Evolutionary conservation across 2,888 invertebrate species (phyloP), one percentile per base, ranked within the genome.

Genomic region (Amiota mariae): DNA sequence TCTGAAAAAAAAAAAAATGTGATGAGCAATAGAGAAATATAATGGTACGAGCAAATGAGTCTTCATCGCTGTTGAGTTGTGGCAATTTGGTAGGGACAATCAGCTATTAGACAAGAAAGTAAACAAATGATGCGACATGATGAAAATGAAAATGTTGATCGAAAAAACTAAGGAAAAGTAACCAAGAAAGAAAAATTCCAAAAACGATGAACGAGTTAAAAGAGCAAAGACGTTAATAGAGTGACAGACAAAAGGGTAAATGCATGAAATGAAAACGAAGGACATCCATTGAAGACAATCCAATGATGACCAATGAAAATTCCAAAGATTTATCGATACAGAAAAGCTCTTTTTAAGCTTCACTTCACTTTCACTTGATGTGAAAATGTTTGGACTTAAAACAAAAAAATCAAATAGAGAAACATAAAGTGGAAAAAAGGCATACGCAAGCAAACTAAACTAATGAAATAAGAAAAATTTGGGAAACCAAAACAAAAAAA

Each of bases 281-380:
- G 12, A 51, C 54, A 51, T 8, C 54, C 13, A 51, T 8, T 2
- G 15, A 51, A 51, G 49, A 51, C 49, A 49, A 18, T 49, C 51
- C 51, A 51, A 67, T 36, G 13, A 51, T 68, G 67, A 18, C 54
- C 24, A 47, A 46, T 36, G 36, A 36, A 68, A 68, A 51, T 71
- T 24, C 81, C 81, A 80, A 75, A 80, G 85, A 82, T 85, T 80
- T 85, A 83, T 81, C 79, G 77, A 72, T 61, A 76, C 72, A 73
- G 73, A 72, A 74, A 73, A 72, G 59, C 68, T 18, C 61, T 76
- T 80, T 83, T 78, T 75, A 70, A 76, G 76, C 81, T 80, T 76
- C 78, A 75, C 78, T 82, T 77, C 73, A 64, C 77, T 79, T 80
- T 76, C 78, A 75, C 78, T 82, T 77, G 73, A 64, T 78, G 56